phyloP scores from a whole-genome alignment of 2,888 invertebrate species.

The Xylota sylvarum region DNA sequence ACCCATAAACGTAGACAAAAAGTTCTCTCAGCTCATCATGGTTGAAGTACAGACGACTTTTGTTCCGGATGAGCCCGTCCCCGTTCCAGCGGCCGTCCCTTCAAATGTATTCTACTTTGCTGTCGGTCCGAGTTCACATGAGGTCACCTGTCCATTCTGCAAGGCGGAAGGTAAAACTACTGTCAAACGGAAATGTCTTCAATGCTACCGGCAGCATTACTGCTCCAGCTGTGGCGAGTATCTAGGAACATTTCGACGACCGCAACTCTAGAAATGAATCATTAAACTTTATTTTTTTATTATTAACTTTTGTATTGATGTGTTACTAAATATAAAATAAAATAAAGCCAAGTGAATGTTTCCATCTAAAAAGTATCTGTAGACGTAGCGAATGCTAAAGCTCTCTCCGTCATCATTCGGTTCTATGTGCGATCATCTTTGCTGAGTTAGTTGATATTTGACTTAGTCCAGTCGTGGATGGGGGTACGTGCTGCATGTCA shows the following conservation, averaged over 20 bases:
- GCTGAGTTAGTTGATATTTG: constrained; percentile 45
- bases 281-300: neutral
- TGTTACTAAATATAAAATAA: constrained; percentile 49
- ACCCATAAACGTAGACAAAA: neutral
- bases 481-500: constrained; percentile 23
- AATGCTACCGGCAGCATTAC: constrained; percentile 81
- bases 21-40: constrained; percentile 36
- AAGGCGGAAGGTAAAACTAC: constrained; percentile 80
- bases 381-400: constrained; percentile 13
- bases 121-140: constrained; percentile 82
- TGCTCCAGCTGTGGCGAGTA: constrained; percentile 83
- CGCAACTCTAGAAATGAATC: constrained; percentile 80
- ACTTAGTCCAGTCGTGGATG: constrained; percentile 61
- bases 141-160: constrained; percentile 83
- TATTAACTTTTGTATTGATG: constrained; percentile 26
- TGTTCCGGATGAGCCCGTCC: constrained; percentile 56
- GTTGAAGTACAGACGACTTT: constrained; percentile 67
- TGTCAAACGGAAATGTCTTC: constrained; percentile 79
- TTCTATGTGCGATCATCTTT: constrained; percentile 7
- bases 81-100: neutral
- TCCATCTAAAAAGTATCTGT: neutral
- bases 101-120: constrained; percentile 81
- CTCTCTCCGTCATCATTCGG: constrained; percentile 21
- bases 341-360: too few relatives aligned
- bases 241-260: constrained; percentile 82